Evolutionary conservation across 2,113 vertebrate genomes (phyloP).

Genomic region (Pelodiscus sinensis): DNA sequence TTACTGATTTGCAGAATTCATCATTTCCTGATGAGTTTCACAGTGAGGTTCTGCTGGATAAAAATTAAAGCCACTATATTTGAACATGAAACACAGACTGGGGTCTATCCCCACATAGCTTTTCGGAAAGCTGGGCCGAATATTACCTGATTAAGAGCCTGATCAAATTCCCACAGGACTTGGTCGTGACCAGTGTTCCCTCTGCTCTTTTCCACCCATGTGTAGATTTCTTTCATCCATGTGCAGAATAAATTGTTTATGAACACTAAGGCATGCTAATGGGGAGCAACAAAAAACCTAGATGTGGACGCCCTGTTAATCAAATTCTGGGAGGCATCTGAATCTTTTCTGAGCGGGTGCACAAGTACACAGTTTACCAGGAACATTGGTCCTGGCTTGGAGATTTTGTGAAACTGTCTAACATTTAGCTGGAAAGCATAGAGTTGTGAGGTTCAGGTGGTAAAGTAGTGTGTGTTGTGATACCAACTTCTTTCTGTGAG

Average conservation of each 20-base stretch:
- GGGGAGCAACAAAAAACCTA: too few relatives aligned
- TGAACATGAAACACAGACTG: not conserved
- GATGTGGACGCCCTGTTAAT: too few relatives aligned
- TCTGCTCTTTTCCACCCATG: too few relatives aligned
- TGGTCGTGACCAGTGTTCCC: too few relatives aligned
- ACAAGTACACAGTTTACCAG: too few relatives aligned
- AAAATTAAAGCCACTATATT: not conserved
- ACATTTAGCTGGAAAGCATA: accelerated
- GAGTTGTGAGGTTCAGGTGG: not conserved
- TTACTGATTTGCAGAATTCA: not conserved
- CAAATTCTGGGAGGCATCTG: too few relatives aligned
- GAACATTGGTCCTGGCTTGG: not conserved
- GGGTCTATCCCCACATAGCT: not conserved
- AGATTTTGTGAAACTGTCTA: not conserved
- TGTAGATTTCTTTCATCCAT: too few relatives aligned
- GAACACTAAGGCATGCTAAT: too few relatives aligned
- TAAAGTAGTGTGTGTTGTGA: not conserved
- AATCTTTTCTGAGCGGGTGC: too few relatives aligned
- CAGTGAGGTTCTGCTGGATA: not conserved
- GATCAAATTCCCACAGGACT: accelerated
- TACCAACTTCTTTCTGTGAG: not conserved
- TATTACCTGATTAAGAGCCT: not conserved
- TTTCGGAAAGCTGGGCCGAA: not conserved
- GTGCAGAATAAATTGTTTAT: too few relatives aligned
- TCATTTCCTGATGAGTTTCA: accelerated